Conservation (phyloP, 2,113 vertebrate genomes). For the Varanus komodoensis region DNA sequence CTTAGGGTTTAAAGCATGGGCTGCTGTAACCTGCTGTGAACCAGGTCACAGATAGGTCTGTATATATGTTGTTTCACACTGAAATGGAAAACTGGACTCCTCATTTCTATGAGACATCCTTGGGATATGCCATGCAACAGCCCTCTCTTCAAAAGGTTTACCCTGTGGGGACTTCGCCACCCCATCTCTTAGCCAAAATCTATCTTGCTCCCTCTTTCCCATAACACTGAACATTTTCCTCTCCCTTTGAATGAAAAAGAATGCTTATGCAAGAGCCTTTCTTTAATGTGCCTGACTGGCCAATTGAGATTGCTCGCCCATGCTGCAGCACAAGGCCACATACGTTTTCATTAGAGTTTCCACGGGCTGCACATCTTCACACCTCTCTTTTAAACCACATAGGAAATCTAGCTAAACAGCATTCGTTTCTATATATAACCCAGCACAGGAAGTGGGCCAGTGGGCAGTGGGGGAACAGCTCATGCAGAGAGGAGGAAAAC, state of each 20-base stretch:
- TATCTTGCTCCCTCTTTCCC: neutral
- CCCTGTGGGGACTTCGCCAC: too few relatives aligned
- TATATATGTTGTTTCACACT: too few relatives aligned
- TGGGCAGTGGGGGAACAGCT: neutral
- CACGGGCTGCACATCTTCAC: neutral
- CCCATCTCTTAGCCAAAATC: neutral
- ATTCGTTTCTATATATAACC: neutral
- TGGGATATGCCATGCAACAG: too few relatives aligned
- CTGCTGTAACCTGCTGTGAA: too few relatives aligned
- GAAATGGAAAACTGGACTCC: too few relatives aligned
- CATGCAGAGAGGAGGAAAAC: conserved; percentile 51
- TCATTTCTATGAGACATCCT: too few relatives aligned
- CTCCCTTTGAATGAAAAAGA: neutral
- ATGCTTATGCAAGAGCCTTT: neutral
- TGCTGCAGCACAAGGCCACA: neutral
- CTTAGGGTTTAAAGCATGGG: too few relatives aligned
- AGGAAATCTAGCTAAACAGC: neutral
- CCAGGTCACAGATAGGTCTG: too few relatives aligned
- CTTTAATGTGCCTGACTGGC: neutral
- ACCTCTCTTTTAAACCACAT: neutral
- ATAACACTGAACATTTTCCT: too few relatives aligned
- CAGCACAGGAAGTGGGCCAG: neutral
- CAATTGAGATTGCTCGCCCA: neutral
- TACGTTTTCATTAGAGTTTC: neutral
- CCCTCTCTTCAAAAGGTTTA: too few relatives aligned